Evolutionary conservation across 2,888 invertebrate genomes (phyloP).

Genomic region (Charanyca ferruginea): DNA sequence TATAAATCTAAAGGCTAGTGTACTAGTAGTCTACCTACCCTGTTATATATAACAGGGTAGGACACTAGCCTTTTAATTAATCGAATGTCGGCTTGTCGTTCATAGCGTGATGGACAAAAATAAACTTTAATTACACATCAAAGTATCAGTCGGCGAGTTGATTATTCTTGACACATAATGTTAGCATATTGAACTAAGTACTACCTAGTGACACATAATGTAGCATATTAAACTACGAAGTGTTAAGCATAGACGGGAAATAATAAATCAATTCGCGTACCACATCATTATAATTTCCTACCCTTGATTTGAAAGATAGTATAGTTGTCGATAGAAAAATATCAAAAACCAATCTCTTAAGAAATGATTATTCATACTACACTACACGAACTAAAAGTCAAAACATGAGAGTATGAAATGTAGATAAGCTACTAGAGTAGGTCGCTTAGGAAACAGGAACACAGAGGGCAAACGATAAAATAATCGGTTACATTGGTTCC

Average conservation of each 20-base stretch:
- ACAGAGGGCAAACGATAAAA: constrained; percentile 58
- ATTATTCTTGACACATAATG: constrained; percentile 51
- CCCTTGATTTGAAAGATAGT: constrained; percentile 32
- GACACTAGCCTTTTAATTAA: constrained; percentile 47
- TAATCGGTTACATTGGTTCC: constrained; percentile 62
- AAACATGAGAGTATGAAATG: constrained; percentile 23
- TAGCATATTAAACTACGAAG: constrained; percentile 17
- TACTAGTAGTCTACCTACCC: too few relatives aligned
- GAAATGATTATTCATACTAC: constrained; percentile 14
- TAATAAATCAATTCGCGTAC: constrained; percentile 45
- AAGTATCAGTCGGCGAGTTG: constrained; percentile 45
- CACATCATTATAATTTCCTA: constrained; percentile 33
- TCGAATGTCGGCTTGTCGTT: constrained; percentile 48
- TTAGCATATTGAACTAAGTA: constrained; percentile 30
- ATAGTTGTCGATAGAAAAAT: constrained; percentile 23
- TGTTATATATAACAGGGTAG: constrained; percentile 23
- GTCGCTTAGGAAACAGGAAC: constrained; percentile 62
- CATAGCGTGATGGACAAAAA: constrained; percentile 46
- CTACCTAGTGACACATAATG: not conserved
- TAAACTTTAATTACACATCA: constrained; percentile 55
- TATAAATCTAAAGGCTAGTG: too few relatives aligned
- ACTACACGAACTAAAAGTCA: constrained; percentile 10
- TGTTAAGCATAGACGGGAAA: constrained; percentile 52
- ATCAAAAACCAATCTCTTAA: constrained; percentile 9
- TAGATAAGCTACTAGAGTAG: constrained; percentile 53